Percentiles rank a stretch among this genome's conserved stretches.
Evolutionary conservation across 37 sponge, comb jelly and placozoan species (phyloP).

Genomic region (Crambe crambe): DNA sequence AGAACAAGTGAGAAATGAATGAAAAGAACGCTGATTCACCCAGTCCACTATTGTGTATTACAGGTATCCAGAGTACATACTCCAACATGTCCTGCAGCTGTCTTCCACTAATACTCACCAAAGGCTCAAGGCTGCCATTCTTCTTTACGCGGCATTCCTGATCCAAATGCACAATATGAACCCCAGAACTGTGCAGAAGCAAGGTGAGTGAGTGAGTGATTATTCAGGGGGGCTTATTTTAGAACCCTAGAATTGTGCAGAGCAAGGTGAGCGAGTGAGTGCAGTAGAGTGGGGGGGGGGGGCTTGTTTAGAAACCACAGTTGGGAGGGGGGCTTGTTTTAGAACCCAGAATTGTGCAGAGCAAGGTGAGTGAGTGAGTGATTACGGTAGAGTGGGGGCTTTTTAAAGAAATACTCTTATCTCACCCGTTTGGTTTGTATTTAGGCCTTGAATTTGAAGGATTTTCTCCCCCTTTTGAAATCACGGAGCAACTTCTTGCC

Average conservation of each 20-base stretch:
- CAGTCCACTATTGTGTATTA: not conserved
- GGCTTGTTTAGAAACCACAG: no score
- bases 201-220: constrained; percentile 20
- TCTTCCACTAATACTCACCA: constrained; percentile 29
- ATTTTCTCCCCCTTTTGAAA: constrained; percentile 5
- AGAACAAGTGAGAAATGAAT: constrained; percentile 34
- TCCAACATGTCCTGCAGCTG: constrained; percentile 31
- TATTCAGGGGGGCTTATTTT: no score
- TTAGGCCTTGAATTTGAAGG: constrained; percentile 28
- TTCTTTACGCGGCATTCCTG: constrained; percentile 42
- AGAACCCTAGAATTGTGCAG: no score
- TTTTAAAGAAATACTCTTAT: not conserved
- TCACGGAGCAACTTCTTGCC: constrained; percentile 26
- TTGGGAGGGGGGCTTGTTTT: no score
- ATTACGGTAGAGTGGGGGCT: no score
- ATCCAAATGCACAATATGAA: constrained; percentile 32
- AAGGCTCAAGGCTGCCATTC: constrained; percentile 21
- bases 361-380: constrained; percentile 26
- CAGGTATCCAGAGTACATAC: constrained; percentile 60
- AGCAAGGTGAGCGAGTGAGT: no score
- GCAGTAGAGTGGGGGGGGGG: no score
- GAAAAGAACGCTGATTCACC: no score
- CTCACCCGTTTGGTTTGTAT: not conserved
- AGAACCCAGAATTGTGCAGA: constrained; percentile 7
- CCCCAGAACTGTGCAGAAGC: constrained; percentile 12